Evolutionary conservation across 2,888 invertebrate species (phyloP).

Genomic region (Lepidonotus clava): DNA sequence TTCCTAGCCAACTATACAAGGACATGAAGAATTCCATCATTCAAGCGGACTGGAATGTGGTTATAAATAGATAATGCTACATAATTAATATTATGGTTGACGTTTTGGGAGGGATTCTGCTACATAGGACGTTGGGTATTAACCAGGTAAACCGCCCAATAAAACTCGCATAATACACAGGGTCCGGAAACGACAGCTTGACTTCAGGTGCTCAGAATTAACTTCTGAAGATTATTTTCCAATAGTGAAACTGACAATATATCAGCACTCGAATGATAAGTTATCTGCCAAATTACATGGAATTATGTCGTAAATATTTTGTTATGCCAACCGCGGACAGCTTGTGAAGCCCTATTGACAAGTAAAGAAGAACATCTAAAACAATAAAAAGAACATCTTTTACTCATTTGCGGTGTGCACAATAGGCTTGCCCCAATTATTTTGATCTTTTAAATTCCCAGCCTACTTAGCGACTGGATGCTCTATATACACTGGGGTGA

Average conservation of each 20-base stretch:
- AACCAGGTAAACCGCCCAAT: not conserved
- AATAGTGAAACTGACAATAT: not conserved
- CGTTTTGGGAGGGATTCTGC: not conserved
- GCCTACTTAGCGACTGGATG: not conserved
- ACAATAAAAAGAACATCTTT: not conserved
- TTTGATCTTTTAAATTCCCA: not conserved
- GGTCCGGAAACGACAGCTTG: no score
- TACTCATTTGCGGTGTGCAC: not conserved
- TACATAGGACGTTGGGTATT: not conserved
- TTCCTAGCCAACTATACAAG: constrained; percentile 10
- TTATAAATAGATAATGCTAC: constrained; percentile 51
- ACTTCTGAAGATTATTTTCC: not conserved
- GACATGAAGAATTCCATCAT: constrained; percentile 28
- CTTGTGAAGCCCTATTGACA: not conserved
- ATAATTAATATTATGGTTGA: constrained; percentile 7
- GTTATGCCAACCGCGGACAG: not conserved
- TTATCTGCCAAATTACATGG: constrained; percentile 27
- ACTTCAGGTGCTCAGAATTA: no score
- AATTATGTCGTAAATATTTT: not conserved
- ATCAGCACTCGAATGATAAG: no score
- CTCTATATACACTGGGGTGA: constrained; percentile 28
- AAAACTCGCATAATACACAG: no score
- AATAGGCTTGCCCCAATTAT: not conserved
- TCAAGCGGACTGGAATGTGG: constrained; percentile 44
- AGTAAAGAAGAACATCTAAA: not conserved